Conservation (phyloP, 2,113 vertebrate species). For the Helogale parvula region DNA sequence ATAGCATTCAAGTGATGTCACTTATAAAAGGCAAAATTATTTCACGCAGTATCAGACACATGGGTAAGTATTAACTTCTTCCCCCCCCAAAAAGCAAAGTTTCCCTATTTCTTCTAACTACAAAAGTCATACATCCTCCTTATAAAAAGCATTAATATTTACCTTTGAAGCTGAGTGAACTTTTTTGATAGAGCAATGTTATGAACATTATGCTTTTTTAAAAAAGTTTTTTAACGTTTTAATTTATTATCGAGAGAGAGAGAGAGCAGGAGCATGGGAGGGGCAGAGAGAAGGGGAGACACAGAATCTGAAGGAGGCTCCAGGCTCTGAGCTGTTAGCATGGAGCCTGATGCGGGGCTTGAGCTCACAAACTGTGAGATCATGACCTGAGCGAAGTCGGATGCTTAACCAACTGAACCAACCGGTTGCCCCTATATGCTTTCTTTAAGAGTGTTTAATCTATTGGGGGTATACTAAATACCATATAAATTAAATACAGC, state of each 20-base stretch:
- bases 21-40: slow-evolving; percentile 94
- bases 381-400: too few species aligned
- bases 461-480: slow-evolving; percentile 31
- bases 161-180: background rate
- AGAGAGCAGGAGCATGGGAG: too few species aligned
- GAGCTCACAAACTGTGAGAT: too few species aligned
- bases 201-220: background rate
- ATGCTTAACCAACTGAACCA: too few species aligned
- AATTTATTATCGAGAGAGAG: too few species aligned
- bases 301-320: too few species aligned
- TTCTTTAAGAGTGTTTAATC: background rate
- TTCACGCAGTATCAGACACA: slow-evolving; percentile 95
- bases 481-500: slow-evolving; percentile 27
- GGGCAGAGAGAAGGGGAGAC: too few species aligned
- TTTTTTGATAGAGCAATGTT: slow-evolving; percentile 14
- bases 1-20: slow-evolving; percentile 95
- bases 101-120: background rate
- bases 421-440: background rate
- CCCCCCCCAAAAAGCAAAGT: background rate
- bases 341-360: too few species aligned
- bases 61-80: slow-evolving; percentile 89
- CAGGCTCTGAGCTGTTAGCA: too few species aligned
- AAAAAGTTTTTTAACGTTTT: too few species aligned
- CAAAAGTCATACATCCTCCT: background rate
- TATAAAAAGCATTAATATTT: slow-evolving; percentile 11